Evolutionary conservation across 2,113 vertebrate species (phyloP).

Genomic region (Barbus barbus): DNA sequence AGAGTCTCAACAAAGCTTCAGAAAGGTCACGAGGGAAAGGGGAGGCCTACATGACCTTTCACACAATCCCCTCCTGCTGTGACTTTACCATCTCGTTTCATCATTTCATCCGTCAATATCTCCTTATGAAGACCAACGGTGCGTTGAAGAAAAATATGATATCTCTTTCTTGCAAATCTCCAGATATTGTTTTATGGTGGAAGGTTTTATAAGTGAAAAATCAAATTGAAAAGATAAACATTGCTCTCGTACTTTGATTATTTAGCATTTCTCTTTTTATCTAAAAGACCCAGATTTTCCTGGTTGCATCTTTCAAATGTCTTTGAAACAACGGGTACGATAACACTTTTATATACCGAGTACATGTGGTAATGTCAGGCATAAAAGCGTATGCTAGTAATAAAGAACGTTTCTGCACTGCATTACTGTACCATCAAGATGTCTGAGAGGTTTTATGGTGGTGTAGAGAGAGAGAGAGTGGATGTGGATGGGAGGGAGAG

Average conservation of each 20-base stretch:
- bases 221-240: slow-evolving; percentile 37
- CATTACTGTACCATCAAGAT: slow-evolving; percentile 36
- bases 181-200: background rate
- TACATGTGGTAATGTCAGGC: slow-evolving; percentile 26
- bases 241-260: slow-evolving; percentile 23
- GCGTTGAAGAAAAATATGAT: background rate
- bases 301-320: slow-evolving; percentile 22
- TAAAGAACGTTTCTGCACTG: slow-evolving; percentile 5
- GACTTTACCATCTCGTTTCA: slow-evolving; percentile 21
- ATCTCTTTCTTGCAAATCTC: slow-evolving; percentile 9
- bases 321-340: slow-evolving; percentile 22
- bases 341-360: background rate
- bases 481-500: background rate
- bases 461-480: background rate
- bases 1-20: slow-evolving; percentile 30
- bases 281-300: background rate
- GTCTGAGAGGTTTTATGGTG: slow-evolving; percentile 39
- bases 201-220: slow-evolving; percentile 6
- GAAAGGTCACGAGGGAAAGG: slow-evolving; percentile 27
- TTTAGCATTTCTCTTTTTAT: background rate
- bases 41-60: slow-evolving; percentile 47
- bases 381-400: slow-evolving; percentile 21
- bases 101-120: slow-evolving; percentile 27
- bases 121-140: slow-evolving; percentile 37
- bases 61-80: slow-evolving; percentile 35